phyloP scores from a whole-genome alignment of 2,888 invertebrate genomes.

The Linnaemya tessellans region DNA sequence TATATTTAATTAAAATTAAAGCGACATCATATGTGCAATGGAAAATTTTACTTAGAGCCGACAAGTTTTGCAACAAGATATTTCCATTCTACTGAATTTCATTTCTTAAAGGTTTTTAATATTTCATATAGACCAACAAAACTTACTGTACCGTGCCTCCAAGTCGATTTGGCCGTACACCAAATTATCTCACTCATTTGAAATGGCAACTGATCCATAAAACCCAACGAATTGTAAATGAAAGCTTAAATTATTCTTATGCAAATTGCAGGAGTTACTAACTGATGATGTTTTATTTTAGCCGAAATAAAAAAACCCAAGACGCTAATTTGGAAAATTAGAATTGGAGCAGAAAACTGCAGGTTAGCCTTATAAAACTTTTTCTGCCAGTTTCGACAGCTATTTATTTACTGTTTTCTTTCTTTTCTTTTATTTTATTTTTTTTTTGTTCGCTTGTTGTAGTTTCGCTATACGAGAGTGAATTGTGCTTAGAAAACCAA shows the following conservation, averaged over 20 bases:
- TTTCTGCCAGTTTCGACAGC: background rate
- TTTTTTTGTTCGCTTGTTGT: background rate
- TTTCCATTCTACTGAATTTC: background rate
- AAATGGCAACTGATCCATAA: slow-evolving; percentile 53
- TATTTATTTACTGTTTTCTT: background rate
- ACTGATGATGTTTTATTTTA: slow-evolving; percentile 22
- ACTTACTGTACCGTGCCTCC: background rate
- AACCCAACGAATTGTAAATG: slow-evolving; percentile 58
- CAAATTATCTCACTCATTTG: background rate
- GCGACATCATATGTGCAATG: too few species aligned
- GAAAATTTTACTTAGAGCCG: too few species aligned
- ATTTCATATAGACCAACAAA: background rate
- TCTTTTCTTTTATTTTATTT: background rate
- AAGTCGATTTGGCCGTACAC: background rate
- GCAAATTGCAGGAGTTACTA: slow-evolving; percentile 56
- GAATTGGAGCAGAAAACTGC: slow-evolving; percentile 73
- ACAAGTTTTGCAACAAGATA: background rate
- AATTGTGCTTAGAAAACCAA: background rate
- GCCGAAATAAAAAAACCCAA: background rate
- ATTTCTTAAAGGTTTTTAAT: too few species aligned
- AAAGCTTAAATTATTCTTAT: slow-evolving; percentile 64
- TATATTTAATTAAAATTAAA: too few species aligned
- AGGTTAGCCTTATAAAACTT: slow-evolving; percentile 8
- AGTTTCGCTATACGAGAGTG: background rate
- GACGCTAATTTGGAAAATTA: slow-evolving; percentile 39